These are phyloP conservation scores for Autographa gamma DNA, from an alignment of 2,888 invertebrate genomes.

Conservation along the genomic window DNA sequence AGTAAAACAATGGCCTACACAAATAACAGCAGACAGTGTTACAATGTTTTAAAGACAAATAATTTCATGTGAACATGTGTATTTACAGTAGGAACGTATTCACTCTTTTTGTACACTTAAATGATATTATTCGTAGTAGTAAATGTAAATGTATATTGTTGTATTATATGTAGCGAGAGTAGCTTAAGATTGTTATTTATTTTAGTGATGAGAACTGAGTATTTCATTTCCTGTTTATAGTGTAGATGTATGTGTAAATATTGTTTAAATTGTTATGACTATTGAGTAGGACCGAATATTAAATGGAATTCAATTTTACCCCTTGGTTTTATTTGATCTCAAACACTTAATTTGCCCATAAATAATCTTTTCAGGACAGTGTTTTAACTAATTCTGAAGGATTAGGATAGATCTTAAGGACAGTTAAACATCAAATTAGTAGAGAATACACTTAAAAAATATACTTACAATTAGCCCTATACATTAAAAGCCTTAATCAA, in stretches of 20 bases:
- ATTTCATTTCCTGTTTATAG: conserved; percentile 74
- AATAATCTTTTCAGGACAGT: background rate
- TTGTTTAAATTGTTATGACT: conserved; percentile 81
- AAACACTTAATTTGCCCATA: background rate
- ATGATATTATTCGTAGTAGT: conserved; percentile 27
- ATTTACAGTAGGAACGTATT: conserved; percentile 9
- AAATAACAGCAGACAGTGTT: conserved; percentile 16
- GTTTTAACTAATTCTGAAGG: background rate
- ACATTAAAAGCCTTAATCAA: background rate
- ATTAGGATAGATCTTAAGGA: no score
- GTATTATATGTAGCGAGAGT: conserved; percentile 57
- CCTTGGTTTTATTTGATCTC: conserved; percentile 56
- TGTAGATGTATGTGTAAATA: conserved; percentile 80
- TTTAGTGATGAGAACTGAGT: conserved; percentile 72
- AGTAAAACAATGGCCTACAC: conserved; percentile 38
- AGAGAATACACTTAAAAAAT: no score
- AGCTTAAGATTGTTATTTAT: conserved; percentile 81
- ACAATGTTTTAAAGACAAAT: conserved; percentile 15
- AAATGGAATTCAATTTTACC: conserved; percentile 69
- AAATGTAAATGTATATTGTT: conserved; percentile 63
- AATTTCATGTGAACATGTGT: conserved; percentile 6
- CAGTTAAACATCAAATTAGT: background rate
- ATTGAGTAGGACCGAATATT: conserved; percentile 73
- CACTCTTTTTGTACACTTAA: conserved; percentile 23
- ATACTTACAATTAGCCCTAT: no score